Base-by-base conservation (phyloP, 2,113 vertebrate genomes). In the Phainopepla nitens region DNA sequence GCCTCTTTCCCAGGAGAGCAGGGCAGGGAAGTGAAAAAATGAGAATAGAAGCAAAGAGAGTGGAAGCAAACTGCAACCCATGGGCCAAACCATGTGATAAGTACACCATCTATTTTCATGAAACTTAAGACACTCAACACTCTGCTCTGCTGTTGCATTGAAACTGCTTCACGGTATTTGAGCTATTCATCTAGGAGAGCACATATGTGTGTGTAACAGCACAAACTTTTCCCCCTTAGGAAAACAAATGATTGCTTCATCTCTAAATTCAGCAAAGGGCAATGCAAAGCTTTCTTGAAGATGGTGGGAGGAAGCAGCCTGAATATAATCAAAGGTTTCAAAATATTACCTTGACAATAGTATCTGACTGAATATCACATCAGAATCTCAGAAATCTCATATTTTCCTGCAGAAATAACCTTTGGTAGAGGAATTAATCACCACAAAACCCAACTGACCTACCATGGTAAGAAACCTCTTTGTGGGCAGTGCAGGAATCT, bases 61-160 rank as follows among this genome's bases (percentile, higher is more conserved):
- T 77, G 70, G 85, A 94, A 93, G 56, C 49, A 96, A 96, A 94
- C 36, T 76, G 36, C 81, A 91, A 36, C 56, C 73, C 27, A n/a
- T 19, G 27, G 94, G 61, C 60, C 47, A 17, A 60, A 39, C 54
- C 62, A 35, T 41, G 41, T 91, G 82, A 86, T 92, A 69, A 89
- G 19, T 6, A 79, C 65, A 62, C 27, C 39, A 42, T 18, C 11
- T 41, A 16, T 70, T 66, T 91, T 58, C 51, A 24, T 35, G 21
- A 62, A 62, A 18, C 13, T 18, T 57, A 29, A 15, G 20, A 58
- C n/a, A 42, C 12, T 61, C 20, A 25, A 0, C 57, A 20, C 53
- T 82, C 39, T 39, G 4, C 28, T 80, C 24, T 80, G 35, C 54
- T 86, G 23, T 42, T 56, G 18, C 42, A 11, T 13, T 61, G 58